Base-by-base conservation (phyloP, 2,797 vertebrate species). In the Lepidocolaptes lacrymiger region DNA sequence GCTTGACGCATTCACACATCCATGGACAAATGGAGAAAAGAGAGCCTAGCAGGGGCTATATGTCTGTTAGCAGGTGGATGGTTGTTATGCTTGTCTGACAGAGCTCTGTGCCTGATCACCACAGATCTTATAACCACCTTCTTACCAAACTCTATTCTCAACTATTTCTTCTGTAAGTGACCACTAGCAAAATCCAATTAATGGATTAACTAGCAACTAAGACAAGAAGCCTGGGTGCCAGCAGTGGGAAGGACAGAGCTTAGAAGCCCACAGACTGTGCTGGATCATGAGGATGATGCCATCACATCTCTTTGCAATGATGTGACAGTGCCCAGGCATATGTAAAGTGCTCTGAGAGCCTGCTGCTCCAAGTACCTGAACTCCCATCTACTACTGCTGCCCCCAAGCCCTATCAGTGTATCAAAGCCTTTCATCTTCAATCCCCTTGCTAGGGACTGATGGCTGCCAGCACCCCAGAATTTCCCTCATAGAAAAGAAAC, bases 141-240 rank as follows among this genome's bases (percentile, higher is more conserved):
- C 32, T 78, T 66, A 82, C 10, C 64, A 43, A 88, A 80, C 16
- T 30, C 16, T 34, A 12, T 46, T 79, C 19, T 39, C 67, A 63
- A 41, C 6, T 59, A 24, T 3, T 56, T 73, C 48, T 44, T 51
- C 2, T 49, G 14, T 63, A 5, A 20, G 16, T 0, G 0, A 73
- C 17, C 20, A 43, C 7, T 20, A 66, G 24, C 10, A 72, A 88
- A 88, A 80, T 61, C 16, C 61, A 67, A 74, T 37, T 37, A 76
- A 7, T n/a, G 21, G 22, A 58, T 43, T 69, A 88, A 84, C 17
- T 0, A 2, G 23, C 41, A 75, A 71, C 30, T 41, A 80, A 32
- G 20, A 55, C 30, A 88, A 66, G 39, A 89, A 80, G 56, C 8
- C 34, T 76, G 20, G 1, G 15, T 54, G n/a, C 7, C n/a, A 66